Conservation (phyloP, 2,113 vertebrate genomes). For the Cinclus cinclus region DNA sequence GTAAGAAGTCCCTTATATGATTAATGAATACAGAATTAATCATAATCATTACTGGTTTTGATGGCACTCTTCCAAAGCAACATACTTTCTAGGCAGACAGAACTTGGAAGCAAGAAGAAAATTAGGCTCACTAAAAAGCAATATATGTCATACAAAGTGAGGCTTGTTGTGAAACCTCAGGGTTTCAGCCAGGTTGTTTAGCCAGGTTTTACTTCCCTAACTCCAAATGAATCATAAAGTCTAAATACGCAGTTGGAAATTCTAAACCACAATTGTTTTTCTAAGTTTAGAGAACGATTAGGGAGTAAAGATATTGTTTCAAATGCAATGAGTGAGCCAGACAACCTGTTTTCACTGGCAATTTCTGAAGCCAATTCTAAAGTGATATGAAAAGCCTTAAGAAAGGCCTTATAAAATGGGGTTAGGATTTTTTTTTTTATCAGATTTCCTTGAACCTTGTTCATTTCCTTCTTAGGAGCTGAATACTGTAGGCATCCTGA, state of each 20-base stretch:
- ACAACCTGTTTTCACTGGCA: conserved; percentile 9
- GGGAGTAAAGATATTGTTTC: conserved; percentile 47
- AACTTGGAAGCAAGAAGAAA: conserved; percentile 52
- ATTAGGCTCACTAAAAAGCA: conserved; percentile 9
- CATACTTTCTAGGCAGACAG: not conserved
- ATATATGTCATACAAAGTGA: conserved; percentile 41
- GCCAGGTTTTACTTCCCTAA: conserved; percentile 45
- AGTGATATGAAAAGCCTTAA: not conserved
- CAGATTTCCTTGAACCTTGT: conserved; percentile 19
- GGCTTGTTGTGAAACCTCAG: conserved; percentile 1
- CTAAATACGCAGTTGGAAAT: conserved; percentile 53
- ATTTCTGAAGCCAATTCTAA: not conserved
- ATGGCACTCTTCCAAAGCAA: conserved; percentile 54
- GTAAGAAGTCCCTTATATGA: conserved; percentile 42
- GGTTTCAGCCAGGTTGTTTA: conserved; percentile 25
- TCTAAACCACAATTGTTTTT: conserved; percentile 63
- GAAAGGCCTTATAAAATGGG: not conserved
- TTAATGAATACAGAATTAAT: conserved; percentile 65
- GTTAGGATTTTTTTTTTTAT: not conserved
- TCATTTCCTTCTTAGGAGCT: conserved; percentile 18
- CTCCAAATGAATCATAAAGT: conserved; percentile 61
- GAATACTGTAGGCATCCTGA: not conserved
- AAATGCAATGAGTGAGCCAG: not conserved
- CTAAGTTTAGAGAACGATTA: conserved; percentile 26
- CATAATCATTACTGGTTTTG: conserved; percentile 56